phyloP scores from a whole-genome alignment of 1,140 invertebrate species.

The Leptinotarsa lineolata region DNA sequence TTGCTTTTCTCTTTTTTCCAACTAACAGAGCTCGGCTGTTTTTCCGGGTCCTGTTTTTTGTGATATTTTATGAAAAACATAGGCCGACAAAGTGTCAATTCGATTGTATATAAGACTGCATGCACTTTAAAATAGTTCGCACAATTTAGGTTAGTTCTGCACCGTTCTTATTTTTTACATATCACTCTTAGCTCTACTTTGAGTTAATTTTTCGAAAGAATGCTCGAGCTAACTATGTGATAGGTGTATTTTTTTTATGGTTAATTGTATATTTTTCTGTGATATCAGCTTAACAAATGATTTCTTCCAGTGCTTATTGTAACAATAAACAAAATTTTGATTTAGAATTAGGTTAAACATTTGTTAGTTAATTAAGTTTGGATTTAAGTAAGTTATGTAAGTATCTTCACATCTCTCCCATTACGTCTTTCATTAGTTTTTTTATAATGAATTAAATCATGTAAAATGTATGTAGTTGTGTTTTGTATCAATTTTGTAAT shows the following conservation, averaged over 20 bases:
- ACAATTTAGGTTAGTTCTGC: conserved; percentile 31
- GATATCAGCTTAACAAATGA: conserved; percentile 51
- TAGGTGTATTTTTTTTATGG: conserved; percentile 36
- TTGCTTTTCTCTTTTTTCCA: conserved; percentile 19
- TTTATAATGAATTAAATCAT: conserved; percentile 12
- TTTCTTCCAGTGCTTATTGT: conserved; percentile 36
- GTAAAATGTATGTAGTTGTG: not conserved
- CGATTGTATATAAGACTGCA: conserved; percentile 47
- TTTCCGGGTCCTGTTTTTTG: not conserved
- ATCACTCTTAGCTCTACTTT: conserved; percentile 37
- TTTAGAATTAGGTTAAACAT: conserved; percentile 24
- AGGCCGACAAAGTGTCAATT: conserved; percentile 53
- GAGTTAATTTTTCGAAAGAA: conserved; percentile 36
- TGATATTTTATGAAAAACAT: conserved; percentile 35
- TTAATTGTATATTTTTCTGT: conserved; percentile 43
- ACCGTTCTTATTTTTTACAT: conserved; percentile 35
- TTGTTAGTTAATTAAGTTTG: conserved; percentile 27
- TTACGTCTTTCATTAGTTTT: conserved; percentile 34
- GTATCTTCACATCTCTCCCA: conserved; percentile 15
- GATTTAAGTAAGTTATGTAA: conserved; percentile 10
- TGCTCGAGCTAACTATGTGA: conserved; percentile 49
- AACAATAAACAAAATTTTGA: conserved; percentile 18
- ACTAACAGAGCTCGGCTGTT: not conserved
- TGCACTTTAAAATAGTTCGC: conserved; percentile 35
- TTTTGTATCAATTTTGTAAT: not conserved